Evolutionary conservation across 2,113 vertebrate species (phyloP).

Genomic region (Macheiramphus alcinus): DNA sequence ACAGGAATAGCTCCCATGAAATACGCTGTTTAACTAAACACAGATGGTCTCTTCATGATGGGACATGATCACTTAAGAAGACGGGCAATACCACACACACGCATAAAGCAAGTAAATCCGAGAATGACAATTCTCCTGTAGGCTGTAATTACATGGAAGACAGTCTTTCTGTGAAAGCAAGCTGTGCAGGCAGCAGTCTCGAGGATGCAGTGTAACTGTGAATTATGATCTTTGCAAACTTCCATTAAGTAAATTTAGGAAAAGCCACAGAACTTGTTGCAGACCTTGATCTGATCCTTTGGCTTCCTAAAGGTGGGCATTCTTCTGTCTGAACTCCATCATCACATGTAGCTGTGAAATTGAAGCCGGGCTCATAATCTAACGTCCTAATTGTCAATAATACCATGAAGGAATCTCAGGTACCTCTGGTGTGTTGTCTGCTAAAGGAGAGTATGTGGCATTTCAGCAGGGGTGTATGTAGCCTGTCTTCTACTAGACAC

Average conservation of each 20-base stretch:
- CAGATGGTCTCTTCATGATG: conserved; percentile 40
- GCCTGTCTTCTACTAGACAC: neutral
- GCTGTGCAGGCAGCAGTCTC: neutral
- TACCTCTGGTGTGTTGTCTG: neutral
- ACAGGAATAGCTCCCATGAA: conserved; percentile 60
- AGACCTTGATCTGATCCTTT: neutral
- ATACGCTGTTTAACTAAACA: conserved; percentile 31
- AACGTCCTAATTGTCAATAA: neutral
- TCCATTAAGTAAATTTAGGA: neutral
- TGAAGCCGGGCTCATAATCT: neutral
- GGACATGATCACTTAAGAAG: conserved; percentile 21
- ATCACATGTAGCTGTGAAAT: neutral
- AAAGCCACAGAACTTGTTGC: neutral
- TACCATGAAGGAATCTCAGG: neutral
- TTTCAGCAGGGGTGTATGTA: neutral
- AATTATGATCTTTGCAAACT: neutral
- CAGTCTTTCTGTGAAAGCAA: conserved; percentile 28
- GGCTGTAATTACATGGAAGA: neutral
- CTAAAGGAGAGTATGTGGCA: neutral
- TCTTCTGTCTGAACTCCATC: neutral
- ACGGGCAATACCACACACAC: neutral
- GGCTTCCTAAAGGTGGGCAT: neutral
- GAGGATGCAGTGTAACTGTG: neutral
- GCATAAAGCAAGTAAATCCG: neutral
- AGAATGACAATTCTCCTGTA: neutral